Conservation (phyloP, 2,797 vertebrate genomes). For the Parauchenoglanis ngamensis region DNA sequence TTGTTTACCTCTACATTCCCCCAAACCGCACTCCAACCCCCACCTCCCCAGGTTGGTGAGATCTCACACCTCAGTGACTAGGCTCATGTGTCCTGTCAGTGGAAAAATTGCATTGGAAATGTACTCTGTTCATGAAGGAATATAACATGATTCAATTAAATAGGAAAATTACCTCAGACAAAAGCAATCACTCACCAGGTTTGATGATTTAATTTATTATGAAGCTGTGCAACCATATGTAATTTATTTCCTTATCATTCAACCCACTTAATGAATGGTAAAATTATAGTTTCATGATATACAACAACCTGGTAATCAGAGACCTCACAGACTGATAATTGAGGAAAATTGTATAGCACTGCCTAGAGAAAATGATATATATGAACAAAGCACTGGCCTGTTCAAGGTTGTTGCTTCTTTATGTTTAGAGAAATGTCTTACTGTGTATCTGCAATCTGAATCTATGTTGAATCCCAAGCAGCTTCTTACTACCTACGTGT, state of each 20-base stretch:
- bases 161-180: slow-evolving; percentile 3
- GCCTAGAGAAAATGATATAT: slow-evolving; percentile 12
- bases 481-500: background rate
- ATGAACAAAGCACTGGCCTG: background rate
- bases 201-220: slow-evolving; percentile 2
- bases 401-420: slow-evolving; percentile 8
- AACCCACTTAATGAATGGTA: background rate
- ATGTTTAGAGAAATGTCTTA: background rate
- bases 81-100: background rate
- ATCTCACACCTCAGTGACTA: slow-evolving; percentile 9
- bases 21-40: too few species aligned
- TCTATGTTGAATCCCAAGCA: background rate
- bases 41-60: background rate
- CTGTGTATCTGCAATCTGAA: background rate
- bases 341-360: slow-evolving; percentile 33
- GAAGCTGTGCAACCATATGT: background rate
- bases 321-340: background rate
- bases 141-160: background rate
- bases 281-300: slow-evolving; percentile 2
- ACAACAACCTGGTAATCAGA: background rate
- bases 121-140: background rate
- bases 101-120: slow-evolving; percentile 19
- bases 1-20: background rate
- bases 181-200: background rate
- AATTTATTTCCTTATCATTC: background rate